Base-by-base conservation (phyloP, 2,113 vertebrate species). In the Phrynocephalus versicolor region DNA sequence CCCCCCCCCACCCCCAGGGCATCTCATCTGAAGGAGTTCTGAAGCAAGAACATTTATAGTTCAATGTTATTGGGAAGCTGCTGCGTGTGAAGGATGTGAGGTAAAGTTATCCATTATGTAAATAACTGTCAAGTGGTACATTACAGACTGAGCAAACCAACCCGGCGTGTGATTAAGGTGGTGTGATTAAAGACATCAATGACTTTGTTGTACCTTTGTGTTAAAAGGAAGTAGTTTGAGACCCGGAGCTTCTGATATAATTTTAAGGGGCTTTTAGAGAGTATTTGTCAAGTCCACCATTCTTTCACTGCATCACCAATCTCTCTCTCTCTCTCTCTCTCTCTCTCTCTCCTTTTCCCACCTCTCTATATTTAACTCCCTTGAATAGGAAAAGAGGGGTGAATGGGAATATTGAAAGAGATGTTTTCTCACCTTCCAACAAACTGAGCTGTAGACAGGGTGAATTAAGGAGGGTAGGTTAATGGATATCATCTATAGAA, bases 401-500 rank as follows among this genome's bases (percentile, higher is more conserved):
- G 10, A 51, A 51, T 51, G 79, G 67, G 57, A 85, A 57, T 77
- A 60, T 88, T 92, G 58, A 91, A 92, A 89, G 89, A 57, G 65
- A 25, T 86, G 35, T 90, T 92, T 91, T 90, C 88, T 92, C 86
- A 92, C 88, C 84, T 89, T 90, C 85, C 60, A 37, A 74, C 33
- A 72, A 10, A 27, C 70, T 79, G 12, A 75, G 15, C 3, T 80
- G 57, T 87, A 41, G 70, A 85, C 79, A 7, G 65, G 78, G 39
- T 3, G 27, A 69, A 55, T 10, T 14, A 19, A 8, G 41, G 65
- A 35, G 15, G 62, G 67, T 6, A 14, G 39, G 88, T 19, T 77
- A 88, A 89, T 89, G 79, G 30, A 18, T 27, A 60, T 74, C 74
- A 82, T 89, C 55, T 1, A 0, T 25, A 58, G 35, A 89, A 5